Percentiles rank a stretch among this genome's conserved stretches.
Conservation (phyloP, 1,140 invertebrate species). For the Tetramorium simillimum region DNA sequence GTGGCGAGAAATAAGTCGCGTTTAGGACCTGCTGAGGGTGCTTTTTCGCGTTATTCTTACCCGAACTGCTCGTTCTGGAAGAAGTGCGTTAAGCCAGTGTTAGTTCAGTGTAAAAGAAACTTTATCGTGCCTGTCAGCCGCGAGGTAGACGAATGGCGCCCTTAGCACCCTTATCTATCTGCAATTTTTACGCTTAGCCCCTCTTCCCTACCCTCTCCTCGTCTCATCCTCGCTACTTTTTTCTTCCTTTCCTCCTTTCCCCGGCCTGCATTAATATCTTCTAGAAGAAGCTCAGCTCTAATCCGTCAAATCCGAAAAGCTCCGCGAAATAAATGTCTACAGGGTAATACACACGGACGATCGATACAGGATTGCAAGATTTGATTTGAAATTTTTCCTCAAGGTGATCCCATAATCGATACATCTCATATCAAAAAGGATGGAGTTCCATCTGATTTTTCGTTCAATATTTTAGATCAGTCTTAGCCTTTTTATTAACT, state of each 20-base stretch:
- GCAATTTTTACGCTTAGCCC: constrained; percentile 68
- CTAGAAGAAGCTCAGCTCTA: constrained; percentile 64
- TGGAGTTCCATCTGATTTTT: constrained; percentile 3
- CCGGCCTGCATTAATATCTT: constrained; percentile 69
- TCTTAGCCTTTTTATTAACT: not conserved
- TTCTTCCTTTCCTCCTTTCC: not conserved
- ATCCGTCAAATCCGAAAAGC: constrained; percentile 75
- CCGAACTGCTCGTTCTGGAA: constrained; percentile 31
- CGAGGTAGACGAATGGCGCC: constrained; percentile 71
- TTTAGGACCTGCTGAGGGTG: constrained; percentile 52
- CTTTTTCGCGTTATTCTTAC: constrained; percentile 56
- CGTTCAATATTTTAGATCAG: not conserved
- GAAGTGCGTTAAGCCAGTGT: constrained; percentile 66
- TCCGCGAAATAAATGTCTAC: constrained; percentile 68
- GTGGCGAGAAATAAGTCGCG: constrained; percentile 18
- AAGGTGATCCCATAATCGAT: constrained; percentile 21
- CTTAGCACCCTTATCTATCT: constrained; percentile 71
- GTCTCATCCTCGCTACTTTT: constrained; percentile 2
- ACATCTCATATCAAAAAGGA: not conserved
- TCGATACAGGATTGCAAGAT: constrained; percentile 48
- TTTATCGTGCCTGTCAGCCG: constrained; percentile 72
- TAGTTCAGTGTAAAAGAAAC: constrained; percentile 64
- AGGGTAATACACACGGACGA: constrained; percentile 46
- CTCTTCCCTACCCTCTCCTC: not conserved
- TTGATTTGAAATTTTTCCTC: constrained; percentile 51